Evolutionary conservation across 2,888 invertebrate species (phyloP).

Genomic region (Steromphala cineraria): DNA sequence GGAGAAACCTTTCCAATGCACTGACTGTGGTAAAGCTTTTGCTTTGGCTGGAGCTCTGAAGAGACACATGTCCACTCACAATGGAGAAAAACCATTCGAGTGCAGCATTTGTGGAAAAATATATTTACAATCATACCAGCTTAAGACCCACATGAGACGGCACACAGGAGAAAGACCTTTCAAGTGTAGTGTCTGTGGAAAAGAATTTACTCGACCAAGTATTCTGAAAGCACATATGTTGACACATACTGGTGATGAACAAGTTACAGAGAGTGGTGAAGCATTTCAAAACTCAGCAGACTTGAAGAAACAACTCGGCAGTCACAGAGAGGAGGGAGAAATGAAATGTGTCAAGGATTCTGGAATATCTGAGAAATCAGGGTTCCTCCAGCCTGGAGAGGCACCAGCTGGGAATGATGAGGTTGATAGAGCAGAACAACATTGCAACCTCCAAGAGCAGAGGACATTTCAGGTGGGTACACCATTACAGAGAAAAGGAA

Average conservation of each 20-base stretch:
- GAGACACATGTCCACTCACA: not conserved
- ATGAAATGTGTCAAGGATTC: no score
- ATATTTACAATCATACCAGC: not conserved
- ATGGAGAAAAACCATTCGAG: not conserved
- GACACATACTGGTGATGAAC: conserved; percentile 4
- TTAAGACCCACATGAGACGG: not conserved
- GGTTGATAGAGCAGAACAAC: no score
- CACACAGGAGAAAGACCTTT: conserved; percentile 14
- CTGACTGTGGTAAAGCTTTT: conserved; percentile 13
- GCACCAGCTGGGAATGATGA: no score
- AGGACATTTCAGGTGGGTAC: no score
- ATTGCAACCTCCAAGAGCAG: no score
- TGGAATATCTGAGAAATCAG: no score
- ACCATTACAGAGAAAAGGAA: no score
- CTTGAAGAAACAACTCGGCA: not conserved
- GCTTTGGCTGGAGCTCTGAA: not conserved
- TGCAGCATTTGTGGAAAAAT: not conserved
- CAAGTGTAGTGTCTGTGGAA: conserved; percentile 9
- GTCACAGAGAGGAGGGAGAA: not conserved
- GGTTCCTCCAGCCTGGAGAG: no score
- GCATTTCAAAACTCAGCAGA: not conserved
- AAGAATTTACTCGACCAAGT: not conserved
- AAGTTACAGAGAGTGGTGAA: not conserved
- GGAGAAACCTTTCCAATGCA: not conserved
- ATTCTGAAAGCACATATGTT: not conserved